A percentile compares a stretch with the other conserved stretches of the same genome.
Conservation (phyloP, 2,888 invertebrate species). For the Tipula unca region DNA sequence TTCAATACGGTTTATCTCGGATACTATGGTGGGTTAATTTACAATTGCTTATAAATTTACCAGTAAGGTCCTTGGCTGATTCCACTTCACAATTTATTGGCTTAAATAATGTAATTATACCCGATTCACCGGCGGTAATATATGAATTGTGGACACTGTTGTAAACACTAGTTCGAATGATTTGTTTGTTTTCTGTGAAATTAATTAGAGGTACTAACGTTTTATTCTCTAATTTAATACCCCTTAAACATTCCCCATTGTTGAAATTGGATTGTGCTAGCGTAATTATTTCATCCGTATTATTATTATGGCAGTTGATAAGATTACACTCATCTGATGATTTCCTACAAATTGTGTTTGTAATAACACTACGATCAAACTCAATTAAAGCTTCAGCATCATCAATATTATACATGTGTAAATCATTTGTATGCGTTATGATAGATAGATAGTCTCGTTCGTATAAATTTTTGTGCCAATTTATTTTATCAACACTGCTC, state of each 20-base stretch:
- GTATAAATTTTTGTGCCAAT: conserved; percentile 45
- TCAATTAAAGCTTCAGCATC: conserved; percentile 51
- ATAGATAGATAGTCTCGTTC: conserved; percentile 50
- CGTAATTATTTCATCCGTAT: conserved; percentile 46
- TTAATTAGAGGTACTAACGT: conserved; percentile 48
- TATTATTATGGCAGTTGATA: conserved; percentile 49
- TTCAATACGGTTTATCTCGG: neutral
- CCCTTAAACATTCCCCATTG: conserved; percentile 47
- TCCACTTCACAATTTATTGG: neutral
- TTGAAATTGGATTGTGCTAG: conserved; percentile 56
- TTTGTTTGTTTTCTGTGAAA: conserved; percentile 57
- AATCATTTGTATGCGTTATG: conserved; percentile 60
- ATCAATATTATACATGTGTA: conserved; percentile 59
- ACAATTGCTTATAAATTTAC: neutral
- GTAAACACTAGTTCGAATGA: conserved; percentile 60
- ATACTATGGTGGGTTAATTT: neutral
- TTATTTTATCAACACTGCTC: conserved; percentile 59
- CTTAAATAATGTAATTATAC: conserved; percentile 52
- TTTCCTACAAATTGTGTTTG: conserved; percentile 50
- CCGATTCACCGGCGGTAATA: conserved; percentile 62
- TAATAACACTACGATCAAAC: conserved; percentile 51
- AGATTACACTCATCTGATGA: conserved; percentile 55
- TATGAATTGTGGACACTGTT: conserved; percentile 45
- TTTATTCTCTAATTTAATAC: conserved; percentile 43
- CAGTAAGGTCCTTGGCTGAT: neutral